Evolutionary conservation across 2,888 invertebrate species (phyloP).

Genomic region (Lepas anatifera): DNA sequence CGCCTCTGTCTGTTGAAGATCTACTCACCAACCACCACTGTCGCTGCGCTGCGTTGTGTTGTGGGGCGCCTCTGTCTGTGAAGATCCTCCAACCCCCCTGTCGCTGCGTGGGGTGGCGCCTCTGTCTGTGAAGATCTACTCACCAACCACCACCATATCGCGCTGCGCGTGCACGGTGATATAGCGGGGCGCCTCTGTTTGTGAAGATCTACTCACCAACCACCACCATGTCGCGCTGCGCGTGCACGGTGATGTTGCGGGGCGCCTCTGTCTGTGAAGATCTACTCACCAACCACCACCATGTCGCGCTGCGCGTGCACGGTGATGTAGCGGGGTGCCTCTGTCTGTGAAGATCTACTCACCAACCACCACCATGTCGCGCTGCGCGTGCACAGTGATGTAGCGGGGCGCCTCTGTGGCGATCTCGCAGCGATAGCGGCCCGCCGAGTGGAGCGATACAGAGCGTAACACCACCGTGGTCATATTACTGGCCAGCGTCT

Average conservation of each 20-base stretch:
- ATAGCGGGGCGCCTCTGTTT: no score
- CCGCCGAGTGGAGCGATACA: slow-evolving; percentile 23
- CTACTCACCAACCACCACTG: slow-evolving; percentile 2
- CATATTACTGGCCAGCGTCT: slow-evolving; percentile 4
- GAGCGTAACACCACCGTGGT: slow-evolving; percentile 19
- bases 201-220: no score
- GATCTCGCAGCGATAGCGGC: slow-evolving; percentile 24
- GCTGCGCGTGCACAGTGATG: slow-evolving; percentile 21
- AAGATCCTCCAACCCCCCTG: no score
- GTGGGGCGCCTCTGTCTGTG: slow-evolving; percentile 23
- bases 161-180: no score
- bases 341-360: background rate
- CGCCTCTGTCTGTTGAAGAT: background rate
- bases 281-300: no score
- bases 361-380: slow-evolving; percentile 17
- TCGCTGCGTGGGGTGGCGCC: no score
- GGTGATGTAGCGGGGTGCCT: slow-evolving; percentile 19
- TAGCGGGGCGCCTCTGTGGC: slow-evolving; percentile 24
- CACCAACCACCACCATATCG: no score
- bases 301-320: no score
- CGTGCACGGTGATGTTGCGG: no score
- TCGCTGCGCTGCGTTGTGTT: slow-evolving; percentile 22
- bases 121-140: no score
- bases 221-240: no score
- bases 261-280: no score